Base-by-base conservation (phyloP, 2,113 vertebrate genomes). In the Natator depressus region DNA sequence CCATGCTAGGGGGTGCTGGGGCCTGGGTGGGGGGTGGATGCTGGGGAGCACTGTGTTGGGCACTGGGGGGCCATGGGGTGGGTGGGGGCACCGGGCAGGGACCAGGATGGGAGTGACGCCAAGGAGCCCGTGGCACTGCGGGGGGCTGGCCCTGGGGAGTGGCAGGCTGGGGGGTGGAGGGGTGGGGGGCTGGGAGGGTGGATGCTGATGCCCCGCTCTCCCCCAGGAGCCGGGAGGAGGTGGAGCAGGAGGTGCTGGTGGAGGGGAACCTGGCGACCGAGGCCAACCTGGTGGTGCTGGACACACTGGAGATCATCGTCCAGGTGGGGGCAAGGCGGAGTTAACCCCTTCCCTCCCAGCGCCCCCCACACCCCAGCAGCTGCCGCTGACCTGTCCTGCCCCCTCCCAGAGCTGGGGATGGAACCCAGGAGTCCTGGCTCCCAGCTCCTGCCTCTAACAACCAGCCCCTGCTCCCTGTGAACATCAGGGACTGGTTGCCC, bases 231-330 rank as follows among this genome's bases (percentile, higher is more conserved):
- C 99, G 99, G 90, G 98, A 98, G 27, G 99, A 99, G 95, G 82
- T 99, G 97, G 99, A 99, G 81, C 99, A 99, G 19, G 99, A 99
- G 94, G 98, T 99, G 54, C 97, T 99, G 75, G 99, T 99, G 83
- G 99, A 99, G 49, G 99, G 99, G 89, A 99, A 99, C 97, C 96
- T 99, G 88, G 98, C 99, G 1, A 99, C 99, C 0, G 99, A 99
- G 94, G 98, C 98, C 5, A 99, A 99, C 94, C 97, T 99, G 91
- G 97, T 99, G 25, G 98, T 99, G 50, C 96, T 99, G 93, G 99
- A 99, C 95, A 99, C 98, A 3, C 97, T 99, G 97, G 99, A 99
- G 97, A 99, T 99, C 95, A 93, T 99, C 12, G 99, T 99, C 42
- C 99, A 99, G 99, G 99, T 99, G 95, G 8, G 75, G 79, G 29